Percentiles rank a stretch among this genome's conserved stretches.
Conservation (phyloP, 35 echinoderm and acorn worm species). For the Patiria miniata region DNA sequence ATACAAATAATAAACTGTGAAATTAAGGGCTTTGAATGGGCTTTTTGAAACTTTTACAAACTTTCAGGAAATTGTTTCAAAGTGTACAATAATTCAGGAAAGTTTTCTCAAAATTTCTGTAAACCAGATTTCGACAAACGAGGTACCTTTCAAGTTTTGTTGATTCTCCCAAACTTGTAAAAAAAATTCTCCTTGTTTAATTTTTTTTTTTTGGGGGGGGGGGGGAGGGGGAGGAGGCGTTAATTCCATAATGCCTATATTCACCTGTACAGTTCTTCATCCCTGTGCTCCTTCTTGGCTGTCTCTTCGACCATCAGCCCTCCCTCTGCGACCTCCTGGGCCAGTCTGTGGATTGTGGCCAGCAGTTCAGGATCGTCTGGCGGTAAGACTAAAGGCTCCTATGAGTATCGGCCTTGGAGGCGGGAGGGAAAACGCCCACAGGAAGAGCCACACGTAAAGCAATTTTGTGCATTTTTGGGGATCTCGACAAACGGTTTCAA, state of each 20-base stretch:
- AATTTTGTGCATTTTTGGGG: background rate
- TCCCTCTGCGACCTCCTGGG: constrained; percentile 85
- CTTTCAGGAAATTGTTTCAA: background rate
- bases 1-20: too few species aligned
- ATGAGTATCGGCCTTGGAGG: constrained; percentile 82
- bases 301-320: constrained; percentile 68
- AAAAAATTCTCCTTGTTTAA: too few species aligned
- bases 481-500: background rate
- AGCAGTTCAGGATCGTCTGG: constrained; percentile 84
- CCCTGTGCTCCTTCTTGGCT: constrained; percentile 53
- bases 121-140: background rate
- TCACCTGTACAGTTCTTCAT: constrained; percentile 71
- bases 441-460: constrained; percentile 14
- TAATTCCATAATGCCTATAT: too few species aligned
- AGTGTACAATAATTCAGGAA: too few species aligned
- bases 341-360: constrained; percentile 65
- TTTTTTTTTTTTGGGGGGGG: too few species aligned
- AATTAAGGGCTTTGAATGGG: too few species aligned
- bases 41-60: background rate
- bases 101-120: background rate
- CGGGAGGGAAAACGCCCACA: constrained; percentile 43
- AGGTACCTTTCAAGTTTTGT: background rate
- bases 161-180: background rate
- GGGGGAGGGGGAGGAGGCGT: too few species aligned
- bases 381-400: constrained; percentile 95